phyloP scores from a whole-genome alignment of 1,140 invertebrate genomes.

The Drosophila ambigua region DNA sequence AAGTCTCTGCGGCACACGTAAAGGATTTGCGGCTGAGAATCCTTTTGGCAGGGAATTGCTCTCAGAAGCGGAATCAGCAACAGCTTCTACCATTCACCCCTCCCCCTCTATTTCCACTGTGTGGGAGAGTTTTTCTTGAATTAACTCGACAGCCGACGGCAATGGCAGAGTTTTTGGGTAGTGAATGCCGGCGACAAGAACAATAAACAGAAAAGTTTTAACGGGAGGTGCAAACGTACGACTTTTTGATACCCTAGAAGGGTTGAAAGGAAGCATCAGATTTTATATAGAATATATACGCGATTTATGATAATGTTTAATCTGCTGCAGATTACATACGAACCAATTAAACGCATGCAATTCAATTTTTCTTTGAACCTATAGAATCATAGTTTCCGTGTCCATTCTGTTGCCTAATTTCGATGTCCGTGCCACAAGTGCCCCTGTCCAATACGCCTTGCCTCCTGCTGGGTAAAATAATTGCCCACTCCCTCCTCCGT shows the following conservation, averaged over 20 bases:
- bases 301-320: no score
- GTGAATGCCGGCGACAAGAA: constrained; percentile 45
- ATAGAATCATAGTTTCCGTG: background rate
- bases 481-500: constrained; percentile 37
- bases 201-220: constrained; percentile 36
- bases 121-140: constrained; percentile 61
- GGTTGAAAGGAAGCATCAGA: background rate
- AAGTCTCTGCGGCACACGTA: constrained; percentile 65
- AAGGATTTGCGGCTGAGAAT: constrained; percentile 65
- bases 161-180: constrained; percentile 5
- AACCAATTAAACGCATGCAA: no score
- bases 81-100: constrained; percentile 40
- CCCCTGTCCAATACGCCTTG: background rate
- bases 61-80: constrained; percentile 43
- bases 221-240: background rate
- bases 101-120: background rate
- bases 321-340: no score
- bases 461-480: constrained; percentile 16
- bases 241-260: constrained; percentile 4
- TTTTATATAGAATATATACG: no score
- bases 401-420: background rate
- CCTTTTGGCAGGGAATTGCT: constrained; percentile 43
- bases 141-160: constrained; percentile 51
- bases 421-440: no score
- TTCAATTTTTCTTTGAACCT: no score